These are phyloP conservation scores for Onchidella celtica DNA, from an alignment of 2,888 invertebrate genomes.

Conservation along the genomic window DNA sequence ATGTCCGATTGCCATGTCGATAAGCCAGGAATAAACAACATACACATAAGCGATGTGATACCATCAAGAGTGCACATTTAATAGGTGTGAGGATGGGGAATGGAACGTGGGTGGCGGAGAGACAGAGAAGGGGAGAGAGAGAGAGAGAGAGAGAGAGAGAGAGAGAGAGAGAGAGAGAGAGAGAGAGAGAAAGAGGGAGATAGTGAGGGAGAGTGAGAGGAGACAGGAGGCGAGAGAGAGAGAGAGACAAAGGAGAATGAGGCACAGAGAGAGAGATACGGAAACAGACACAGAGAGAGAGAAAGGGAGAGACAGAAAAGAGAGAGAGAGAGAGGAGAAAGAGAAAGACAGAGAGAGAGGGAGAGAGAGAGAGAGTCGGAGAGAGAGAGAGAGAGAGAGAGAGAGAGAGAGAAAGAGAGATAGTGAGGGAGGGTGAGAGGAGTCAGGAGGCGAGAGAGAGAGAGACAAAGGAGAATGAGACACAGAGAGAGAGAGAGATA, in stretches of 20 bases:
- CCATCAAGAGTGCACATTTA: too few relatives aligned
- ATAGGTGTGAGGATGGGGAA: not conserved
- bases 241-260: not conserved
- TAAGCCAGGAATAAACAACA: too few relatives aligned
- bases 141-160: not conserved
- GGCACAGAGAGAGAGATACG: not conserved
- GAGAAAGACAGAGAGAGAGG: not conserved
- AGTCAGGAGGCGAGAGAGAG: constrained; percentile 1
- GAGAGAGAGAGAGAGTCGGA: not conserved
- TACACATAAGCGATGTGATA: too few relatives aligned
- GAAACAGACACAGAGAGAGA: not conserved
- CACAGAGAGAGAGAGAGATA: constrained; percentile 15
- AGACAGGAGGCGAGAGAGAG: not conserved
- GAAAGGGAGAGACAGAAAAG: not conserved
- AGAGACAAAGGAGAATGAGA: not conserved
- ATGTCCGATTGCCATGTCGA: too few relatives aligned
- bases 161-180: constrained; percentile 7
- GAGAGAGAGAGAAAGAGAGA: constrained; percentile 11
- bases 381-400: not conserved
- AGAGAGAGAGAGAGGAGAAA: not conserved
- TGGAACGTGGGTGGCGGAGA: not conserved
- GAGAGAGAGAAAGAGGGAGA: constrained; percentile 26
- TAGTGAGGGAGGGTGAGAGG: too few relatives aligned
- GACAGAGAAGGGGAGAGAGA: constrained; percentile 14
- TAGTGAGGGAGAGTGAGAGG: not conserved